A percentile compares a stretch with the other conserved stretches of the same genome.
phyloP scores from a whole-genome alignment of 2,797 vertebrate genomes.

The Cirrhinus mrigala region DNA sequence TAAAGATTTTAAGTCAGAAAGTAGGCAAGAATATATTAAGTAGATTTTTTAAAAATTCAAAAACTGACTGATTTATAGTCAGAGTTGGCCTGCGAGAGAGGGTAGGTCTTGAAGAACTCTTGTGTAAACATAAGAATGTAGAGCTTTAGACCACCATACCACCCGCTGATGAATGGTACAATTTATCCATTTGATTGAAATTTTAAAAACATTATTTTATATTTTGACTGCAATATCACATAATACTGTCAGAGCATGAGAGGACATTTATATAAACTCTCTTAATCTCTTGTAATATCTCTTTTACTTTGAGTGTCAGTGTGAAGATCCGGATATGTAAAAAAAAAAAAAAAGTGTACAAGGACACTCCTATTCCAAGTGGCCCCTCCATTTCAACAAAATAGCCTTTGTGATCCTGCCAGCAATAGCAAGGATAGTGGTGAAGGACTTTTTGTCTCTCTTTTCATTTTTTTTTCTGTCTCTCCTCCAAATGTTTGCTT shows the following conservation, averaged over 20 bases:
- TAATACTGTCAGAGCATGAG: not conserved
- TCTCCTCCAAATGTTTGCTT: constrained; percentile 76
- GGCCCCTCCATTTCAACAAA: constrained; percentile 71
- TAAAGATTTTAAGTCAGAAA: not conserved
- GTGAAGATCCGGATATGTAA: constrained; percentile 56
- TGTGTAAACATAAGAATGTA: not conserved
- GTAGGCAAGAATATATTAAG: not conserved
- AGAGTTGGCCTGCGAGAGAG: not conserved
- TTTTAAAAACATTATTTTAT: constrained; percentile 8
- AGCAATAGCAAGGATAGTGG: constrained; percentile 73
- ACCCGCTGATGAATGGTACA: not conserved
- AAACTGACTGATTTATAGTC: not conserved
- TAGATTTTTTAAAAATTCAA: not conserved
- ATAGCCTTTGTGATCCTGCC: constrained; percentile 78
- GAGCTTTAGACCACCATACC: not conserved
- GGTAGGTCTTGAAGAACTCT: not conserved
- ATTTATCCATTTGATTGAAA: constrained; percentile 14
- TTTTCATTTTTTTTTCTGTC: constrained; percentile 66
- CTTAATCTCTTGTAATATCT: constrained; percentile 10
- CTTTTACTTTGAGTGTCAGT: constrained; percentile 30
- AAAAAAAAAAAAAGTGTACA: constrained; percentile 64
- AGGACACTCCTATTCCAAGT: constrained; percentile 61
- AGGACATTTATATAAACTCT: constrained; percentile 6
- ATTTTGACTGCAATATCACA: not conserved
- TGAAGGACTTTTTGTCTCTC: constrained; percentile 68